phyloP scores from a whole-genome alignment of 2,888 invertebrate species.

The Caenorhabditis macrosperma region DNA sequence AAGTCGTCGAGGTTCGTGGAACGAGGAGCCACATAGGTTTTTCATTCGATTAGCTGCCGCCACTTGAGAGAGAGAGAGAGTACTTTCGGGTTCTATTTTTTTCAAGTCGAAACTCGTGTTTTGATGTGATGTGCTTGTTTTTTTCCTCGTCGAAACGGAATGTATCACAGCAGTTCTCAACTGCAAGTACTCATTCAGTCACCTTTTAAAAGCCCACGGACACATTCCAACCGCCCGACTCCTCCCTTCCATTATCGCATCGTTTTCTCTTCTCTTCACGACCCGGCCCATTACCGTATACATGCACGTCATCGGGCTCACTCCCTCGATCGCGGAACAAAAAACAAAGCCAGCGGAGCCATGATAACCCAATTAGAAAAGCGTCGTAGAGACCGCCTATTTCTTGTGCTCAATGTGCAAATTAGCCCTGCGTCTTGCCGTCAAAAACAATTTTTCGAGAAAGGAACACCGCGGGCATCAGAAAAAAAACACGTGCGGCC shows the following conservation, averaged over 20 bases:
- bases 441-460: slow-evolving; percentile 29
- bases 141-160: slow-evolving; percentile 15
- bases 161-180: background rate
- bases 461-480: background rate
- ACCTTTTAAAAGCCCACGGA: slow-evolving; percentile 3
- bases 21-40: background rate
- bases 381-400: slow-evolving; percentile 31
- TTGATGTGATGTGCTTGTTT: slow-evolving; percentile 22
- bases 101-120: slow-evolving; percentile 26
- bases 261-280: slow-evolving; percentile 5
- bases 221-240: slow-evolving; percentile 1
- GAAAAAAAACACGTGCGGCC: slow-evolving; percentile 20
- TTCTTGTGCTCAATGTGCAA: slow-evolving; percentile 53
- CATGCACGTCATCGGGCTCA: slow-evolving; percentile 25
- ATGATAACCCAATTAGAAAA: slow-evolving; percentile 50
- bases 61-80: slow-evolving; percentile 21
- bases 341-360: slow-evolving; percentile 14
- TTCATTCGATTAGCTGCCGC: slow-evolving; percentile 40
- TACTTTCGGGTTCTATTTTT: slow-evolving; percentile 19
- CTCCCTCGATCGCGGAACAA: background rate
- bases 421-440: slow-evolving; percentile 16
- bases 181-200: slow-evolving; percentile 27
- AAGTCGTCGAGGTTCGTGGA: slow-evolving; percentile 20
- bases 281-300: slow-evolving; percentile 37
- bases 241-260: background rate